These are phyloP conservation scores for Nesogale talazaci DNA, from an alignment of 2,113 vertebrate genomes.

Conservation along the genomic window DNA sequence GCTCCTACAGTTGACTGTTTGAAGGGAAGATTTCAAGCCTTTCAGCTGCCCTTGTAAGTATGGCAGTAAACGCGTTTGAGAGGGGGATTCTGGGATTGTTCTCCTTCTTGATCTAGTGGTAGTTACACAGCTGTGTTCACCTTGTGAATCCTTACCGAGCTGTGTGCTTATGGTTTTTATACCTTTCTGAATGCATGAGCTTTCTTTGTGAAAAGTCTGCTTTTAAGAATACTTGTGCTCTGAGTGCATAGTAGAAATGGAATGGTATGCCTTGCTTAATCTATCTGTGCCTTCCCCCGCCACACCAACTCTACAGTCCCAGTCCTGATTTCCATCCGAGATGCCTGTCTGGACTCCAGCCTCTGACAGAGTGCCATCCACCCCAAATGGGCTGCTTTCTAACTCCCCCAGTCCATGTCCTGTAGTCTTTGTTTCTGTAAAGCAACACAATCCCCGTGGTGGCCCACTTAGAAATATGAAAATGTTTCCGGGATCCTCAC, in stretches of 20 bases:
- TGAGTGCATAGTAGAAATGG: background rate
- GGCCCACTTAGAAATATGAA: background rate
- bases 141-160: background rate
- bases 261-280: background rate
- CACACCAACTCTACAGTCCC: background rate
- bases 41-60: background rate
- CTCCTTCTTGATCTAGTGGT: background rate
- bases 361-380: background rate
- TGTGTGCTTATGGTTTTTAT: background rate
- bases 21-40: background rate
- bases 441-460: background rate
- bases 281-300: background rate
- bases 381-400: background rate
- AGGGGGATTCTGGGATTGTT: background rate
- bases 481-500: background rate
- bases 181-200: slow-evolving; percentile 38
- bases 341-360: background rate
- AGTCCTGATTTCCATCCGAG: background rate
- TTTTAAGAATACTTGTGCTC: slow-evolving; percentile 28
- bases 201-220: slow-evolving; percentile 21
- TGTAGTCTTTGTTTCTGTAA: background rate
- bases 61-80: background rate
- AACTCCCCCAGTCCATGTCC: background rate
- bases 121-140: background rate
- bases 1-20: background rate